These are phyloP conservation scores for Bombus sylvicola DNA, from an alignment of 1,140 invertebrate species.

Conservation along the genomic window DNA sequence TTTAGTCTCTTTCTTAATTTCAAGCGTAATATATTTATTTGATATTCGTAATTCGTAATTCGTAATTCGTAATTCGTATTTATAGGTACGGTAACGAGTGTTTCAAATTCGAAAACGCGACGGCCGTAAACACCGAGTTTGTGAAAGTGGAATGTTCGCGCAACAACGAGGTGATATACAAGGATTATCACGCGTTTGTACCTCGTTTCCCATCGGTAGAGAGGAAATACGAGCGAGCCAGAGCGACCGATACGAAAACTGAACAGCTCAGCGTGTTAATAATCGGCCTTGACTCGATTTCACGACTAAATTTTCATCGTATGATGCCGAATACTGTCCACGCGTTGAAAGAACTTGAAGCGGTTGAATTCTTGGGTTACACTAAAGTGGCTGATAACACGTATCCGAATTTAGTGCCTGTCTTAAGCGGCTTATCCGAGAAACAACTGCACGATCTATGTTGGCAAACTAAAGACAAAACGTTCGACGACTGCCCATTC, in stretches of 20 bases:
- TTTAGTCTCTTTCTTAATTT: too few relatives aligned
- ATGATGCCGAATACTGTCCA: constrained; percentile 89
- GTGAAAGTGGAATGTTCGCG: constrained; percentile 85
- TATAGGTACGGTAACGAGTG: constrained; percentile 78
- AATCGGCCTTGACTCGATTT: constrained; percentile 94
- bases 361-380: constrained; percentile 89
- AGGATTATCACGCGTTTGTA: constrained; percentile 88
- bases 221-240: constrained; percentile 58
- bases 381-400: constrained; percentile 94
- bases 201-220: constrained; percentile 81
- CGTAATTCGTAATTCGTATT: constrained; percentile 6
- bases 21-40: not conserved
- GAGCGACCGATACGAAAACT: constrained; percentile 13
- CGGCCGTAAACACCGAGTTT: constrained; percentile 84
- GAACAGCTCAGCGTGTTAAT: constrained; percentile 87
- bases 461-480: constrained; percentile 79
- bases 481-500: constrained; percentile 85
- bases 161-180: constrained; percentile 83
- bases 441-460: constrained; percentile 86
- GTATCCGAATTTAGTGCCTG: constrained; percentile 90
- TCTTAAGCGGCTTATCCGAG: constrained; percentile 87
- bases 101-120: constrained; percentile 79
- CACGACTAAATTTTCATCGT: constrained; percentile 91
- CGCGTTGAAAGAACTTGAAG: constrained; percentile 85
- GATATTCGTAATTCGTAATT: not conserved